These are phyloP conservation scores for Casuarius casuarius DNA, from an alignment of 2,113 vertebrate genomes.

Conservation along the genomic window DNA sequence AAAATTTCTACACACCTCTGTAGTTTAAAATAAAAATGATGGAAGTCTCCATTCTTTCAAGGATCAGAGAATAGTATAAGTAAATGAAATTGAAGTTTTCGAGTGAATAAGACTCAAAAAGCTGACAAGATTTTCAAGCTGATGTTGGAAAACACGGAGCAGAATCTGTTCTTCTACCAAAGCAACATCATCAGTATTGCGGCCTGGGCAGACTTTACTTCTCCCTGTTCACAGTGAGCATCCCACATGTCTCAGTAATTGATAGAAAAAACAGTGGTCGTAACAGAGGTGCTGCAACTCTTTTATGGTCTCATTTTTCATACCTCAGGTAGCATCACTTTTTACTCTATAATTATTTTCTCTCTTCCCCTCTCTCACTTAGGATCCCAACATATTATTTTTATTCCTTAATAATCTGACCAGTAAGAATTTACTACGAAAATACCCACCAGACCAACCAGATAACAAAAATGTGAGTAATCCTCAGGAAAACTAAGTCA, in stretches of 20 bases:
- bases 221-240: neutral
- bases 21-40: neutral
- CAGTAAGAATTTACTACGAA: neutral
- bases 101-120: neutral
- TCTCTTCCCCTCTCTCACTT: neutral
- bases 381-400: neutral
- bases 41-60: neutral
- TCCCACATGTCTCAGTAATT: neutral
- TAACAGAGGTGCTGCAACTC: neutral
- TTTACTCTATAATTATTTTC: neutral
- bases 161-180: neutral
- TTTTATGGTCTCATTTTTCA: neutral
- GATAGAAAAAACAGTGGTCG: neutral
- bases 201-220: neutral
- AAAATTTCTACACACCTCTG: neutral
- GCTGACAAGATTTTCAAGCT: neutral
- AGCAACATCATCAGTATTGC: neutral
- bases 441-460: neutral
- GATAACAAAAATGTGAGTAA: neutral
- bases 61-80: neutral
- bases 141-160: neutral
- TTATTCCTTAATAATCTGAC: neutral
- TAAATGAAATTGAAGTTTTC: neutral
- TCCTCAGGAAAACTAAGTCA: neutral
- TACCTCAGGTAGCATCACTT: neutral